Conservation (phyloP, 2,888 invertebrate genomes). For the Diplolepis rosae region DNA sequence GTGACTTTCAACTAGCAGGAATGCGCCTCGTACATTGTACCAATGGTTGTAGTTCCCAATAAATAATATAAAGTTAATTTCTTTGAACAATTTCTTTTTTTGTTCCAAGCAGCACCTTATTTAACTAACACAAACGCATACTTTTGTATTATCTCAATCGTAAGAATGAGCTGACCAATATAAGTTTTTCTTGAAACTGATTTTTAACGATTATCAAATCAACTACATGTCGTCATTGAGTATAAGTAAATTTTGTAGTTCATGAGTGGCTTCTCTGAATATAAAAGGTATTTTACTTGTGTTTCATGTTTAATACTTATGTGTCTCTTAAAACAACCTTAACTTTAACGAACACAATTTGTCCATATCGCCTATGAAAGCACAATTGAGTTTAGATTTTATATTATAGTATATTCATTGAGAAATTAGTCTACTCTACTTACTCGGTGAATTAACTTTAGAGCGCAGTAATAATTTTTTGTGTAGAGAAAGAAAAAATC, state of each 20-base stretch:
- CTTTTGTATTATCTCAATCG: conserved; percentile 7
- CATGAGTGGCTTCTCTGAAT: conserved; percentile 5
- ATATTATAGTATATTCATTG: too few relatives aligned
- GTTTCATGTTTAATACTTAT: conserved; percentile 14
- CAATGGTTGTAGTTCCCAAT: not conserved
- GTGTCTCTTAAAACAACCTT: conserved; percentile 14
- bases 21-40: conserved; percentile 12
- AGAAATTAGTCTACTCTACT: too few relatives aligned
- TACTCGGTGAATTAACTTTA: not conserved
- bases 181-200: not conserved
- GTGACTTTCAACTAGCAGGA: conserved; percentile 11
- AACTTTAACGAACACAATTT: too few relatives aligned
- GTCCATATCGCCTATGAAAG: too few relatives aligned
- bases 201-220: conserved; percentile 15
- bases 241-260: conserved; percentile 4
- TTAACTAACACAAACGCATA: not conserved
- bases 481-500: not conserved
- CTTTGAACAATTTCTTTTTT: not conserved
- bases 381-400: too few relatives aligned
- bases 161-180: conserved; percentile 4
- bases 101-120: conserved; percentile 4
- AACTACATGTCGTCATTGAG: not conserved
- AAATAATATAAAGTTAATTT: not conserved
- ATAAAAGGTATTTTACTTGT: not conserved
- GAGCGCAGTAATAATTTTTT: not conserved